These are phyloP conservation scores for Bradypus variegatus DNA, from an alignment of 2,797 vertebrate species.

Conservation along the genomic window DNA sequence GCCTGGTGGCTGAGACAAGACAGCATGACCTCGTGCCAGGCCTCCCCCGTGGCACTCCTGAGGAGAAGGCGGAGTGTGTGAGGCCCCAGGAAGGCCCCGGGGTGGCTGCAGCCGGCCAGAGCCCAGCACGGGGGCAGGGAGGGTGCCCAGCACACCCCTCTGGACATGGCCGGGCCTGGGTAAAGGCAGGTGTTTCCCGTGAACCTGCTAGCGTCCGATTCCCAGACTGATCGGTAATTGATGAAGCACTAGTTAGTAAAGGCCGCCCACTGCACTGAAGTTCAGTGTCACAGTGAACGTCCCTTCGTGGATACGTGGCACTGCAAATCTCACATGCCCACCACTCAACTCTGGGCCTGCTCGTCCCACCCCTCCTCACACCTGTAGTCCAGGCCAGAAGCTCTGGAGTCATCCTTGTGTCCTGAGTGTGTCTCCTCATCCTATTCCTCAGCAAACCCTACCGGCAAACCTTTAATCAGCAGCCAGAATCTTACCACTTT, in stretches of 20 bases:
- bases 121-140: background rate
- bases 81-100: background rate
- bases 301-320: fast-evolving
- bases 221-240: background rate
- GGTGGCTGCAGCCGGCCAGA: background rate
- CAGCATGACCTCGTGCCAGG: constrained; percentile 98
- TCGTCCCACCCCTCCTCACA: no score
- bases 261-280: fast-evolving
- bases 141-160: no score
- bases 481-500: background rate
- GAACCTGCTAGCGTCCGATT: background rate
- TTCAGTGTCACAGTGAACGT: fast-evolving
- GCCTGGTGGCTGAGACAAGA: constrained; percentile 84
- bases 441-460: no score
- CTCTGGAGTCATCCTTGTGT: fast-evolving
- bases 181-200: background rate
- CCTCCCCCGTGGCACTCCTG: constrained; percentile 96
- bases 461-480: background rate
- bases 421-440: no score
- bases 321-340: background rate
- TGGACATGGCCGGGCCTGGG: background rate
- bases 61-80: background rate
- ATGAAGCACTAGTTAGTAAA: background rate
- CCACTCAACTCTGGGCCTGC: background rate
- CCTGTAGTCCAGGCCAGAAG: background rate